phyloP scores from a whole-genome alignment of 2,888 invertebrate species.

The Tenthredo mesomela region DNA sequence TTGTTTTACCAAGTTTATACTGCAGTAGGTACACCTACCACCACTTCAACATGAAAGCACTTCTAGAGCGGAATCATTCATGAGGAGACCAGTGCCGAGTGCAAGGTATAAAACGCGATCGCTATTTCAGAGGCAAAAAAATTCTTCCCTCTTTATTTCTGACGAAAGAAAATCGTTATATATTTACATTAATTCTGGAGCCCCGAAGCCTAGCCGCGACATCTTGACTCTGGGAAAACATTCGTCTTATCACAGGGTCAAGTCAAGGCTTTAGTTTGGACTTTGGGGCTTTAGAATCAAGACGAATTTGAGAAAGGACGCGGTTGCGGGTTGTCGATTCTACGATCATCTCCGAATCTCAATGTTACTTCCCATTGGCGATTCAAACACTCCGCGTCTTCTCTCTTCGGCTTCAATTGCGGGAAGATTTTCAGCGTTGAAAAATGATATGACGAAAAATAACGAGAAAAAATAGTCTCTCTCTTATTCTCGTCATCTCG shows the following conservation, averaged over 20 bases:
- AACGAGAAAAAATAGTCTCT: neutral
- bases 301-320: neutral
- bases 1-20: neutral
- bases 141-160: neutral
- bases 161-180: neutral
- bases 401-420: neutral
- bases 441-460: neutral
- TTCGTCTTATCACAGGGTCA: neutral
- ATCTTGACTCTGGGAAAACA: neutral
- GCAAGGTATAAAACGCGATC: neutral
- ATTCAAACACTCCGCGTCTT: neutral
- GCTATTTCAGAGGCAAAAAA: neutral
- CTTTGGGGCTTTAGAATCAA: constrained; percentile 8
- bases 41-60: constrained; percentile 3
- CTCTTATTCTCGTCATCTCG: neutral
- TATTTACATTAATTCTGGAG: neutral
- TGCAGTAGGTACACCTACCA: neutral
- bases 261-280: neutral
- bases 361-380: neutral
- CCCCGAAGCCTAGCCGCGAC: neutral
- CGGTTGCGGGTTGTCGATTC: neutral
- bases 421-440: neutral
- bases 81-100: neutral
- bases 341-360: neutral
- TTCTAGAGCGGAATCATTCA: neutral